phyloP scores from a whole-genome alignment of 1,140 invertebrate species.

The Drosophila pruinosa region DNA sequence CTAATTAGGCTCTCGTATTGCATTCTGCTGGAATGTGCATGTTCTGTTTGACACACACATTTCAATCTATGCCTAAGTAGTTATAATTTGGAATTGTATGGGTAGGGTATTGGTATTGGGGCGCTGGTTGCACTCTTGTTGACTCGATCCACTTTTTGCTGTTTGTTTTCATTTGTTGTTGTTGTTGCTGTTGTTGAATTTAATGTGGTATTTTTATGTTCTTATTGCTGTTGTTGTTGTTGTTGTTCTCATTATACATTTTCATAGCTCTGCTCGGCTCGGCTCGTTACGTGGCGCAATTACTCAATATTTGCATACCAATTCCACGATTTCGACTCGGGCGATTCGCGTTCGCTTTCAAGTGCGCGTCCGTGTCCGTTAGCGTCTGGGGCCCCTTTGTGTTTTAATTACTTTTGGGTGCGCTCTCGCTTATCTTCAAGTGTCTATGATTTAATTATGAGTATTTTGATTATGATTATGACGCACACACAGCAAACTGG shows the following conservation, averaged over 20 bases:
- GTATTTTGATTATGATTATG: constrained; percentile 38
- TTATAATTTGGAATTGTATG: background rate
- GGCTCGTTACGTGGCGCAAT: constrained; percentile 25
- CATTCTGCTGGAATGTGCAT: background rate
- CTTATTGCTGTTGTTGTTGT: background rate
- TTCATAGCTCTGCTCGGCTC: background rate
- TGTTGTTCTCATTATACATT: constrained; percentile 9
- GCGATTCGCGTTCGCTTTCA: background rate
- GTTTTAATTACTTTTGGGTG: constrained; percentile 45
- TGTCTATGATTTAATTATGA: constrained; percentile 68
- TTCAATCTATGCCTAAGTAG: background rate
- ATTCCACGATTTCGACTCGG: constrained; percentile 3
- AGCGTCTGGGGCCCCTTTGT: constrained; percentile 23
- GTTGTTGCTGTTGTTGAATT: background rate
- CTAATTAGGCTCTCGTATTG: too few species aligned
- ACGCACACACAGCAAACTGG: constrained; percentile 9
- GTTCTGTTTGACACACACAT: background rate
- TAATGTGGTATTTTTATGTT: background rate
- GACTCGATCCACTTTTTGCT: constrained; percentile 8
- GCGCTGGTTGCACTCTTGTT: constrained; percentile 5
- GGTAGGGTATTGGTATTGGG: background rate
- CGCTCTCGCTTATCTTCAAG: constrained; percentile 35
- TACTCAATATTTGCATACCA: constrained; percentile 39
- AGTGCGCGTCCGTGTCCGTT: background rate
- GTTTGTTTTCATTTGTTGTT: background rate